Base-by-base conservation (phyloP, 2,113 vertebrate genomes). In the Myxocyprinus asiaticus region DNA sequence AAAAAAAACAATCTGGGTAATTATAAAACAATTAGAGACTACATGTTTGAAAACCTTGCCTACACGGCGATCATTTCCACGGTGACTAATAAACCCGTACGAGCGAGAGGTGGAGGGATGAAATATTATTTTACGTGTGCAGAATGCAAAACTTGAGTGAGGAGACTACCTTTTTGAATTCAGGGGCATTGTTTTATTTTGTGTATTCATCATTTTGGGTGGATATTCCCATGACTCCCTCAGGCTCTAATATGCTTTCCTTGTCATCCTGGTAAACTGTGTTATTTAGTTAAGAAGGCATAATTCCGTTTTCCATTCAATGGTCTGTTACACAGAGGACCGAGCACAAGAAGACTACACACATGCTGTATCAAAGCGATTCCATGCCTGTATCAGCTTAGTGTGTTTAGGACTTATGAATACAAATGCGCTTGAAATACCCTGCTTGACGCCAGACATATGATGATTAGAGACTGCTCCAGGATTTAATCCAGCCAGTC, bases 201-300 rank as follows among this genome's bases (percentile, higher is more conserved):
- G 22, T 85, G 79, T 48, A 58, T 91, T 90, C 82, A 89, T 91
- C 87, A 87, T 22, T 80, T 85, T 86, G 88, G 62, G 72, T 85
- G 82, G 83, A 89, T 91, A 87, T 89, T 91, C 87, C 85, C 88
- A 81, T 76, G 88, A 89, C 90, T 89, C 86, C 91, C 90, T 87
- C 74, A 9, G 77, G 85, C 64, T 87, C 83, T 84, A 89, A 90
- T 92, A 83, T 85, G 87, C 92, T 90, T 90, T 92, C 83, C 78
- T 83, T 87, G 87, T 88, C 88, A 90, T 90, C 87, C 85, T 62
- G 10, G 87, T 91, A 90, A 91, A 90, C 88, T 88, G 86, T 87
- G 87, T 91, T 88, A 90, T 92, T 92, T 87, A 88, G 87, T 87
- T 86, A 88, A 86, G 85, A 84, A 81, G 77, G 82, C 79, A 79